Conservation (phyloP, 2,113 vertebrate species). For the Gila orcuttii region DNA sequence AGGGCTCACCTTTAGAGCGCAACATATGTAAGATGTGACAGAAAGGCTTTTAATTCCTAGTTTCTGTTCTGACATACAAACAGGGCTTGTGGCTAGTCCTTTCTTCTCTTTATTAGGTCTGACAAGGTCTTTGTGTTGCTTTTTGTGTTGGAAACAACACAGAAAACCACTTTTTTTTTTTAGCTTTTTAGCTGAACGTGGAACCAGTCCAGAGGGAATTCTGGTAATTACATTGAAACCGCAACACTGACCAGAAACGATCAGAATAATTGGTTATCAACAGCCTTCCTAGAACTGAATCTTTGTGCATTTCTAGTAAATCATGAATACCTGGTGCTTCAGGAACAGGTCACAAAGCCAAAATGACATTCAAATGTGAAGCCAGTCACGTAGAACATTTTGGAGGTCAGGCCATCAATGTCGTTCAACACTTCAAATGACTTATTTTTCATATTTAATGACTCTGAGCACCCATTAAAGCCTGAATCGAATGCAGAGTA, state of each 20-base stretch:
- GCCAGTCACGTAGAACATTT: background rate
- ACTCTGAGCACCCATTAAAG: background rate
- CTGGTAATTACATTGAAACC: constrained; percentile 34
- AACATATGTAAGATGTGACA: constrained; percentile 13
- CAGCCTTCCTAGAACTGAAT: constrained; percentile 11
- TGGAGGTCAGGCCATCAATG: background rate
- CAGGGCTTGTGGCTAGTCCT: background rate
- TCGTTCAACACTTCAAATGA: background rate
- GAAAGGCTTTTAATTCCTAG: constrained; percentile 24
- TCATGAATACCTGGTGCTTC: background rate
- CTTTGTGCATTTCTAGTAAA: constrained; percentile 29
- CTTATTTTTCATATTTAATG: constrained; percentile 30
- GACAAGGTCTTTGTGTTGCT: background rate
- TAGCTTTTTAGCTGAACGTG: constrained; percentile 15
- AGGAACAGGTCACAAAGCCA: background rate
- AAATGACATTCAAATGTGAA: constrained; percentile 13
- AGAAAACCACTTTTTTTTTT: background rate
- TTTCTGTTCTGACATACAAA: background rate
- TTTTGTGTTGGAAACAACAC: background rate
- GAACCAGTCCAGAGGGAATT: constrained; percentile 35
- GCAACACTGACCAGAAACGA: constrained; percentile 34
- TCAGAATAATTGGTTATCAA: constrained; percentile 26
- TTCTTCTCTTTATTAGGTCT: background rate
- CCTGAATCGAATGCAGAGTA: background rate
- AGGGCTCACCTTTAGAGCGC: constrained; percentile 9